Evolutionary conservation across 2,113 vertebrate species (phyloP).

Genomic region (Rhodinocichla rosea): DNA sequence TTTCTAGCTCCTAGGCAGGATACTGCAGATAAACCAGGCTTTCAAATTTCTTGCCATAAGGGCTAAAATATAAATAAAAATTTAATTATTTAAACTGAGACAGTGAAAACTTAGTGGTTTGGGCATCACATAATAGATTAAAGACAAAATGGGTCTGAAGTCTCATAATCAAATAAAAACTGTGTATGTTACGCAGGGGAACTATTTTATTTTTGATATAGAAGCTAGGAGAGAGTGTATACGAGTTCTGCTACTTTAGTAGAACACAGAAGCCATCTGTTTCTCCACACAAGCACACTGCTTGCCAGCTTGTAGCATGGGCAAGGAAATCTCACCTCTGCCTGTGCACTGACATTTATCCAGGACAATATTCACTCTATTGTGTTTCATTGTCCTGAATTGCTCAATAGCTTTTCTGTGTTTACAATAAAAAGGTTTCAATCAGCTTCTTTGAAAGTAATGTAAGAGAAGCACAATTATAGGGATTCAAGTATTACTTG

Average conservation of each 20-base stretch:
- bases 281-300: background rate
- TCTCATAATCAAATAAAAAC: background rate
- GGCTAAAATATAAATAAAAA: background rate
- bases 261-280: background rate
- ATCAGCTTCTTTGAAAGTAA: background rate
- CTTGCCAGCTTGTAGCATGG: background rate
- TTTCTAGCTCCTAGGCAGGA: background rate
- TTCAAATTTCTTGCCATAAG: background rate
- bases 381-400: background rate
- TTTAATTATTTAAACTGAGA: background rate
- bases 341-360: background rate
- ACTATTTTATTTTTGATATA: background rate
- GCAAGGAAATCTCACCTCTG: background rate
- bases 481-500: background rate
- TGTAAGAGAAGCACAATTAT: background rate
- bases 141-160: background rate
- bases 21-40: background rate
- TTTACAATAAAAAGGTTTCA: background rate
- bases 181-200: background rate
- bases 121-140: background rate
- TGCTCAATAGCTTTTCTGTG: background rate
- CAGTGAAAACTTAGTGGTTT: background rate
- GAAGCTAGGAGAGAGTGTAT: background rate
- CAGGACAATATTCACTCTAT: background rate
- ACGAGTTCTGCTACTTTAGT: background rate